Conservation (phyloP, 1,140 invertebrate species). For the Drosophila ananassae region DNA sequence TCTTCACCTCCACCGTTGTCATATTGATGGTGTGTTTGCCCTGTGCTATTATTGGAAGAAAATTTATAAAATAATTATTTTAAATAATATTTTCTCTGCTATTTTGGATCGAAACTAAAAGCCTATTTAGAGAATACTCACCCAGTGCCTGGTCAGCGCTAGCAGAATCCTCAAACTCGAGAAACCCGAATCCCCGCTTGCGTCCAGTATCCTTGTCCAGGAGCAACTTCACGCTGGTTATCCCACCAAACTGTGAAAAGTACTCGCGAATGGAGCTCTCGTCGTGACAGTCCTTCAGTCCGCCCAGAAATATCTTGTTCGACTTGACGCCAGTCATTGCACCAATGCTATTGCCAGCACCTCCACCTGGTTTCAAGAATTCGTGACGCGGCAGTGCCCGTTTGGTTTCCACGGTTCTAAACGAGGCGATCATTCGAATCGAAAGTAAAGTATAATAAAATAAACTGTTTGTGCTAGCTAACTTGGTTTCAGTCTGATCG, state of each 20-base stretch:
- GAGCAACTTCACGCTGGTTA: conserved; percentile 93
- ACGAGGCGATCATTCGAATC: conserved; percentile 16
- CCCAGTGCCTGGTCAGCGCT: conserved; percentile 54
- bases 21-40: conserved; percentile 90
- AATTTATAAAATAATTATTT: too few species aligned
- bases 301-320: conserved; percentile 97
- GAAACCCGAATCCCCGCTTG: conserved; percentile 96
- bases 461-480: too few species aligned
- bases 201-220: conserved; percentile 95
- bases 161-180: conserved; percentile 95
- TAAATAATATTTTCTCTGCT: too few species aligned
- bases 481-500: neutral
- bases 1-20: conserved; percentile 91
- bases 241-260: conserved; percentile 93
- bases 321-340: conserved; percentile 90
- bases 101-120: too few species aligned
- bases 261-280: conserved; percentile 93
- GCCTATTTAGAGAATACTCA: conserved; percentile 1
- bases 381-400: conserved; percentile 97
- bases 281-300: conserved; percentile 94
- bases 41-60: conserved; percentile 85
- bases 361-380: conserved; percentile 88
- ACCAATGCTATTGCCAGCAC: conserved; percentile 85
- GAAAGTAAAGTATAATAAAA: neutral
- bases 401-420: conserved; percentile 97